A percentile compares a stretch with the other conserved stretches of the same genome.
These are phyloP conservation scores for Sceloporus undulatus DNA, from an alignment of 2,113 vertebrate genomes.

Conservation along the genomic window DNA sequence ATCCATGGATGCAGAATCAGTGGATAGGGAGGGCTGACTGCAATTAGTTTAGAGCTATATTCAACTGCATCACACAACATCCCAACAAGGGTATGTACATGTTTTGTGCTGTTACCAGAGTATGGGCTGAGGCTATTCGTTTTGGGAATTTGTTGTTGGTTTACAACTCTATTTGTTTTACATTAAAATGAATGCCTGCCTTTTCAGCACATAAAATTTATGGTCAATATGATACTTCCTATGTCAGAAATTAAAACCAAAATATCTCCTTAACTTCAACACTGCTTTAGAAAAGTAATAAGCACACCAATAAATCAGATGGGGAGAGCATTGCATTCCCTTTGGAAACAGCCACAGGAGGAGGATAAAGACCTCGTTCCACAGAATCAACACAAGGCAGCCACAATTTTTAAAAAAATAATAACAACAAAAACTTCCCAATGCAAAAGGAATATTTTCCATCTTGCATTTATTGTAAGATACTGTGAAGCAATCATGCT, in stretches of 20 bases:
- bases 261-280: conserved; percentile 60
- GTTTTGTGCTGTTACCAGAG: no score
- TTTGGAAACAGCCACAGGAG: conserved; percentile 28
- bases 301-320: conserved; percentile 63
- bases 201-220: not conserved
- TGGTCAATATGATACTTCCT: not conserved
- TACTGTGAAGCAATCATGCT: not conserved
- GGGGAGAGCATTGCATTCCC: conserved; percentile 46
- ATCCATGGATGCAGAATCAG: no score
- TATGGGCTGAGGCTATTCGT: not conserved
- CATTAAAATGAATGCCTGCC: not conserved
- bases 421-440: conserved; percentile 1
- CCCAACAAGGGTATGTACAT: no score
- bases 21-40: not conserved
- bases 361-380: conserved; percentile 27
- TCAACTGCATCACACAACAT: not conserved
- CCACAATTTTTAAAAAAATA: not conserved
- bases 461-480: conserved; percentile 53
- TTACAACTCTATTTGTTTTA: not conserved
- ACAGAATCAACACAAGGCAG: conserved; percentile 46
- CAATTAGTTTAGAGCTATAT: not conserved
- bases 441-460: conserved; percentile 70
- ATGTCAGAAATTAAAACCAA: not conserved
- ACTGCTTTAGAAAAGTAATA: conserved; percentile 68
- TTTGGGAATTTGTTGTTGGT: not conserved